Conservation (phyloP, 2,888 invertebrate genomes). For the Lycia hirtaria region DNA sequence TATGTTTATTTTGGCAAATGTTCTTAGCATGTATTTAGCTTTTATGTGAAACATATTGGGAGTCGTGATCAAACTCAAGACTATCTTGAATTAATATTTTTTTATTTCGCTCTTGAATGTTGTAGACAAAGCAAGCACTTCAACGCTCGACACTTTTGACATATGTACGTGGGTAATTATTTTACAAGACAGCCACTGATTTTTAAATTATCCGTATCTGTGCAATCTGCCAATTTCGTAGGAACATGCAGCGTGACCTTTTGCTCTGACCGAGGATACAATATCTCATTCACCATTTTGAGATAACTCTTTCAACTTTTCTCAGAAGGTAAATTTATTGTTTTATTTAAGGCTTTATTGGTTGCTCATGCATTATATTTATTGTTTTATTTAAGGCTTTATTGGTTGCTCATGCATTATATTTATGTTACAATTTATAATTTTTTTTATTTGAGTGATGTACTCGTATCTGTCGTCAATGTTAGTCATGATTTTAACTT, state of each 20-base stretch:
- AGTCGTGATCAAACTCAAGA: too few relatives aligned
- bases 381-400: not conserved
- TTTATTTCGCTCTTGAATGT: too few relatives aligned
- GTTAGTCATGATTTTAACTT: too few relatives aligned
- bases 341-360: not conserved
- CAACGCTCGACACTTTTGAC: conserved; percentile 5
- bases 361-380: not conserved
- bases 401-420: not conserved
- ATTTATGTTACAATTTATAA: too few relatives aligned
- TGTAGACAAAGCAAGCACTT: not conserved
- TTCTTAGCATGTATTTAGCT: too few relatives aligned
- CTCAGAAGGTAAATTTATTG: not conserved
- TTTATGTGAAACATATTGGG: too few relatives aligned
- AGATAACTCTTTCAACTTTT: conserved; percentile 8
- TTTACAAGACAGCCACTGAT: conserved; percentile 14
- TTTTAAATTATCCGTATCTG: conserved; percentile 29
- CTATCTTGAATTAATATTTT: too few relatives aligned
- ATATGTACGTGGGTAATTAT: conserved; percentile 27
- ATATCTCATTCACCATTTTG: conserved; percentile 18
- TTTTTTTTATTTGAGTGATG: too few relatives aligned
- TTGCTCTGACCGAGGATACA: conserved; percentile 2
- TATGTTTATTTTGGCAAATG: too few relatives aligned
- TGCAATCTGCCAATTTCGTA: conserved; percentile 30
- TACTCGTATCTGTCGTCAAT: too few relatives aligned
- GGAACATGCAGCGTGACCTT: conserved; percentile 26